Base-by-base conservation (phyloP, 2,113 vertebrate genomes). In the pig (Sus scrofa) region DNA sequence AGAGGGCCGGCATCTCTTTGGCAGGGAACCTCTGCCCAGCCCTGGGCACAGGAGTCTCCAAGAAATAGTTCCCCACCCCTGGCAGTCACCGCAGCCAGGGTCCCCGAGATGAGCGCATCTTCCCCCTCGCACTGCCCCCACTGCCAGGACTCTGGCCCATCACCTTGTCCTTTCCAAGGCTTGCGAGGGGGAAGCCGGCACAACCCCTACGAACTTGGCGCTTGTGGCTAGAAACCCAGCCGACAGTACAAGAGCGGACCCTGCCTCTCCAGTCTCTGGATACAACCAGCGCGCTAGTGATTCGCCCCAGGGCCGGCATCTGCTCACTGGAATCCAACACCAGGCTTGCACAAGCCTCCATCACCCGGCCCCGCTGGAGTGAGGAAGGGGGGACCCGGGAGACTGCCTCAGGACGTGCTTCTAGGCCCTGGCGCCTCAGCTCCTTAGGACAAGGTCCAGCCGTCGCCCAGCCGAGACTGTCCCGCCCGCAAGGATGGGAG, bases 201-300 rank as follows among this genome's bases (percentile, higher is more conserved):
- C 39, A 2, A 20, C 58, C 24, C 24, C 1, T 11, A 6, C 4
- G 12, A 52, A 18, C 24, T 32, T 20, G 0, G 26, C 5, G 30
- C 32, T 62, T 37, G 44, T 0, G 18, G 70, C n/a, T 67, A 30
- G 3, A 63, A 63, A 52, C 15, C 34, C 39, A 63, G 4, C 20
- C 27, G 30, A 2, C 2, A 0, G 1, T 6, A 10, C 44, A 0
- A 11, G 16, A 7, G 37, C 24, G 4, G 7, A 52, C 13, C 14
- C 2, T 1, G 39, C 26, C 34, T 34, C 54, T 50, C 65, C 39
- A 3, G 11, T 3, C 27, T 54, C 19, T 3, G 6, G 32, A 83
- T 52, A 39, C 52, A 16, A 19, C 18, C 74, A 16, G 50, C 44
- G 6, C 0, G 13, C 26, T 44, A 20, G 5, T 7, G 16, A 39